Conservation (phyloP, 2,797 vertebrate species). For the Anguilla obscura region DNA sequence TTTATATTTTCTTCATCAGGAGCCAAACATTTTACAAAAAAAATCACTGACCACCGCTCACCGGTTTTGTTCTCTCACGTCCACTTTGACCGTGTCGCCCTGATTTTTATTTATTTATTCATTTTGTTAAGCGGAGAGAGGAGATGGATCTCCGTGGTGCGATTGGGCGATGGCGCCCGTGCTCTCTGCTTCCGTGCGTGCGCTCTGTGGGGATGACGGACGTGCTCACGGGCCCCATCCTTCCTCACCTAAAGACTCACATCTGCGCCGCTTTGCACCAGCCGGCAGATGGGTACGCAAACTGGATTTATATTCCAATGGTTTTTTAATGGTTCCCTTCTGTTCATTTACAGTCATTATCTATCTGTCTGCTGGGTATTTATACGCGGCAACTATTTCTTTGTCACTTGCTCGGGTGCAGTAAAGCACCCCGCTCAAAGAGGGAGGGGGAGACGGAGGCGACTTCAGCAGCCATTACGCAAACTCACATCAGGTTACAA, state of each 20-base stretch:
- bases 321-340: slow-evolving; percentile 35
- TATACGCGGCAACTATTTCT: slow-evolving; percentile 3
- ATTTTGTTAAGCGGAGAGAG: not conserved
- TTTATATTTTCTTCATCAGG: not conserved
- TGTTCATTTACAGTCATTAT: slow-evolving; percentile 16
- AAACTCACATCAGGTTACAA: slow-evolving; percentile 14
- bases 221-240: not conserved
- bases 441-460: not conserved
- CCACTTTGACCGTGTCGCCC: not conserved
- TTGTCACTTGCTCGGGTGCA: not conserved
- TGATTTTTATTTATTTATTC: not conserved
- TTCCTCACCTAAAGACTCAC: slow-evolving; percentile 20
- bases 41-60: not conserved
- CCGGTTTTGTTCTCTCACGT: not conserved
- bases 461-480: not conserved
- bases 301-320: slow-evolving; percentile 30
- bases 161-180: not conserved
- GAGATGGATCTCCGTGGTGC: not conserved
- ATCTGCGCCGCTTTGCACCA: not conserved
- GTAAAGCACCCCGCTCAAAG: not conserved
- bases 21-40: not conserved
- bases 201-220: not conserved
- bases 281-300: slow-evolving; percentile 24
- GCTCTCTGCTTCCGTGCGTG: not conserved
- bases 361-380: slow-evolving; percentile 21